A percentile compares a stretch with the other conserved stretches of the same genome.
Conservation (phyloP, 2,113 vertebrate species). For the Meles meles region DNA sequence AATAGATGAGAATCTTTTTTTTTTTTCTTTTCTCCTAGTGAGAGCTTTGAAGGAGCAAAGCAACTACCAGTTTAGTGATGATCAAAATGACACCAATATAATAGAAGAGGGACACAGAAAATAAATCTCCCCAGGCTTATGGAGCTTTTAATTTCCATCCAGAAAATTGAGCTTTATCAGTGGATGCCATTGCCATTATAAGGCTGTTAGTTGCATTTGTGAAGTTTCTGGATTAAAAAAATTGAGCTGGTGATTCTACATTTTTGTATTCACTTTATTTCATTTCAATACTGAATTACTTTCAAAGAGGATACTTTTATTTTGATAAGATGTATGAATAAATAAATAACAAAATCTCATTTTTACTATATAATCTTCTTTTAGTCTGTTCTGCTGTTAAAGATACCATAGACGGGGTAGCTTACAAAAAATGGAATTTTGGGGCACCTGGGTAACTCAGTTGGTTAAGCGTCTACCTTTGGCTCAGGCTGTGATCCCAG, state of each 20-base stretch:
- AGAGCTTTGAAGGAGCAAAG: neutral
- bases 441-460: neutral
- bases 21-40: neutral
- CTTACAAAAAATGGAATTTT: neutral
- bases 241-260: neutral
- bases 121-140: neutral
- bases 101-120: neutral
- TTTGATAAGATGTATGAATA: neutral
- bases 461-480: neutral
- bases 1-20: neutral
- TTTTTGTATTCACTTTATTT: neutral
- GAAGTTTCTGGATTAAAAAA: neutral
- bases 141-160: neutral
- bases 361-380: neutral
- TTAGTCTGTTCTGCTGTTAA: neutral
- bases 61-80: neutral
- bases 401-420: neutral
- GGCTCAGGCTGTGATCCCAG: neutral
- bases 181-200: neutral
- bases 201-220: neutral
- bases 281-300: neutral
- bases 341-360: neutral
- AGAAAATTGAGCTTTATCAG: neutral
- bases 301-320: neutral
- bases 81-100: neutral